Evolutionary conservation across 2,797 vertebrate species (phyloP), one percentile per base, ranked within the genome.

Genomic region (Denticeps clupeoides): DNA sequence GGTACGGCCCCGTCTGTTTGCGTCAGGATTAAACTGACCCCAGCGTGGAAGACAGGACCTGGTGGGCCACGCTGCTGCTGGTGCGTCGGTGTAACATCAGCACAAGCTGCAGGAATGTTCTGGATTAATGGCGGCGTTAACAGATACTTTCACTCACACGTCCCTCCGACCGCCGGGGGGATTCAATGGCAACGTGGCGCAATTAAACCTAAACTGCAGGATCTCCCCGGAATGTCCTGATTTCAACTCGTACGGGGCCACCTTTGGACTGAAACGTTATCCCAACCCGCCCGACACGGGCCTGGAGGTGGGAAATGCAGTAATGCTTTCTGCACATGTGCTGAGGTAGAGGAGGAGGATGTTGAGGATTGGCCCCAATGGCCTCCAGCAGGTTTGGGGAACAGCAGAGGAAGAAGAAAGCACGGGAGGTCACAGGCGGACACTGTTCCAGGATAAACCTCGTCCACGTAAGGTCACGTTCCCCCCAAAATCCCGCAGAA

Each of bases 261-360:
- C 31, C 47, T 47, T 49, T 60, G 43, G 40, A 6, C 8, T 31
- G 58, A 60, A 65, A 71, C 48, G 3, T 40, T 49, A 70, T 61
- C 48, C 25, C 51, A 43, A 21, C 31, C 41, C 33, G 19, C 24
- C 38, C 53, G 11, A 19, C n/a, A 26, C n/a, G 47, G 47, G 49
- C 41, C 11, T 9, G 4, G 40, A 49, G 53, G 28, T 31, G 31
- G 37, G 50, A 43, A 49, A 13, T 1, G 21, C 28, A 12, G 60
- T 77, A 72, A 74, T 72, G 60, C 28, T 56, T 75, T 77, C 52
- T 63, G 41, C 71, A 73, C 46, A 63, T 56, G 63, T 59, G 55
- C 33, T 60, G 45, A 51, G 38, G 6, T 48, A 19, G 33, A 59
- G 56, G 55, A 64, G 45, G 49, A 59, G 1, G 52, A 49, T 21